Evolutionary conservation across 2,113 vertebrate genomes (phyloP).

Genomic region (Onychostruthus taczanowskii): DNA sequence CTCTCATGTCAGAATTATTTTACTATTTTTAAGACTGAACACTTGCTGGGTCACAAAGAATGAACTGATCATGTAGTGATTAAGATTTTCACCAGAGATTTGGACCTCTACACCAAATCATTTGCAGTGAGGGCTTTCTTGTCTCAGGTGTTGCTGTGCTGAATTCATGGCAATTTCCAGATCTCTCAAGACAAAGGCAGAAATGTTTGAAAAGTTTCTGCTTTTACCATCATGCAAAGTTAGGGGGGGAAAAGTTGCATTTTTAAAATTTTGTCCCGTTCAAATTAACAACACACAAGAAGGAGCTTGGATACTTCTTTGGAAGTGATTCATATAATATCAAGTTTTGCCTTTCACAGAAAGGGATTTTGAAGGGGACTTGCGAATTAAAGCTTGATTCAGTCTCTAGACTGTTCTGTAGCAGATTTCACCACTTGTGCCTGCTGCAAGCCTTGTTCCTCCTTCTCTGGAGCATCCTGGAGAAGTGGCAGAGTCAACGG

Average conservation of each 20-base stretch:
- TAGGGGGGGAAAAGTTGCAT: fast-evolving
- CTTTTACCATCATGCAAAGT: neutral
- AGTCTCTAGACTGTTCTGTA: neutral
- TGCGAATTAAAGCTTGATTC: neutral
- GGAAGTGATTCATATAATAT: neutral
- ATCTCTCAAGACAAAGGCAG: neutral
- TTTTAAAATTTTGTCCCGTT: neutral
- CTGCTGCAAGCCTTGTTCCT: neutral
- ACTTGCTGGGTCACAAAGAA: neutral
- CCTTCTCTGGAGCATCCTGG: neutral
- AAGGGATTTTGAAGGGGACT: neutral
- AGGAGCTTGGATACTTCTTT: neutral
- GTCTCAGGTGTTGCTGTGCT: neutral
- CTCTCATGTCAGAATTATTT: neutral
- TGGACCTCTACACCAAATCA: neutral
- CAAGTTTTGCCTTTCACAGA: neutral
- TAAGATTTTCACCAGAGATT: neutral
- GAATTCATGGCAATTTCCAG: neutral
- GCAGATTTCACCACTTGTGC: neutral
- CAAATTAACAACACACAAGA: neutral
- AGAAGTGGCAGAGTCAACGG: neutral
- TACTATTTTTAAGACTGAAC: neutral
- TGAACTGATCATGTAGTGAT: neutral
- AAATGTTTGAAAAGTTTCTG: neutral
- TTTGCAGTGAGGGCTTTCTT: neutral